phyloP scores from a whole-genome alignment of 2,797 vertebrate species.

The Macropodus opercularis region DNA sequence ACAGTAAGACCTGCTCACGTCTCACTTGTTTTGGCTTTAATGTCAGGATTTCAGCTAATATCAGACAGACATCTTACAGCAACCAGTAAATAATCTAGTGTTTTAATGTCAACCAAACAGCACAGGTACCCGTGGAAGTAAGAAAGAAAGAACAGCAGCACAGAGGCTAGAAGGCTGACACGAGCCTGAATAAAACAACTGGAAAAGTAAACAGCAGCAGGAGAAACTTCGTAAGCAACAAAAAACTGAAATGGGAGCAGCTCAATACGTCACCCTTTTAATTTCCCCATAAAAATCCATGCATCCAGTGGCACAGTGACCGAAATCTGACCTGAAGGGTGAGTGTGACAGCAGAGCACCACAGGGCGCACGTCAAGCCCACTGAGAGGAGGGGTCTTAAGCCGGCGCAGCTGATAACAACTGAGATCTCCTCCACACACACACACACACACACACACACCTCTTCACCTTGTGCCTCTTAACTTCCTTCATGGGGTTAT shows the following conservation, averaged over 20 bases:
- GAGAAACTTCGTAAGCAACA: not conserved
- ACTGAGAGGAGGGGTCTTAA: constrained; percentile 36
- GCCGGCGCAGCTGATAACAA: constrained; percentile 41
- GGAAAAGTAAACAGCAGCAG: not conserved
- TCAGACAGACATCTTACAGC: no score
- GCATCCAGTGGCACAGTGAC: constrained; percentile 41
- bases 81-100: no score
- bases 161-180: no score
- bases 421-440: constrained; percentile 23
- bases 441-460: constrained; percentile 14
- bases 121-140: no score
- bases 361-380: constrained; percentile 50
- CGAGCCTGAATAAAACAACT: no score
- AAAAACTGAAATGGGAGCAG: constrained; percentile 3
- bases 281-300: constrained; percentile 25
- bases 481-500: constrained; percentile 71
- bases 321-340: constrained; percentile 43
- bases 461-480: constrained; percentile 65
- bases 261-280: constrained; percentile 5
- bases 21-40: no score
- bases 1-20: not conserved
- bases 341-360: constrained; percentile 46
- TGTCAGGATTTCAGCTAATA: not conserved
- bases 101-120: no score
- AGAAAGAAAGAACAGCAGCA: no score